A percentile compares a stretch with the other conserved stretches of the same genome.
These are phyloP conservation scores for Lerista edwardsae DNA, from an alignment of 2,797 vertebrate species.

Conservation along the genomic window DNA sequence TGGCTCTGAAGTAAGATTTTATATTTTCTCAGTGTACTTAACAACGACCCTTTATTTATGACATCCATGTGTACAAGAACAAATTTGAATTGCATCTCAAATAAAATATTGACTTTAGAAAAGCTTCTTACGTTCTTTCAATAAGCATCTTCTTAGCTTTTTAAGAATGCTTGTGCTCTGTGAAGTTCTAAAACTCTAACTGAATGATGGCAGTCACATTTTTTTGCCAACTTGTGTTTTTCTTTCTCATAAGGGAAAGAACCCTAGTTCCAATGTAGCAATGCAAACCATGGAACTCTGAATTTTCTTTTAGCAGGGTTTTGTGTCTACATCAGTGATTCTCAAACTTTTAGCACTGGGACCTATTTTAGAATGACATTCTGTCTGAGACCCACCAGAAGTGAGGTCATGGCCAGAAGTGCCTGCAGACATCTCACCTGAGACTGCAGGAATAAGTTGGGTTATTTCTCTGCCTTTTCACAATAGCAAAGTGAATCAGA, in stretches of 20 bases:
- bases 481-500: too few relatives aligned
- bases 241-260: fast-evolving
- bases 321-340: too few relatives aligned
- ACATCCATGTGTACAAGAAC: neutral
- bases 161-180: neutral
- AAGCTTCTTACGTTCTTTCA: neutral
- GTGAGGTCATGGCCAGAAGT: too few relatives aligned
- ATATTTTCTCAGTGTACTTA: neutral
- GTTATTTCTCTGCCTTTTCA: too few relatives aligned
- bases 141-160: neutral
- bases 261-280: fast-evolving
- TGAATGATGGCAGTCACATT: neutral
- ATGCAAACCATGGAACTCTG: neutral
- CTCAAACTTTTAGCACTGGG: too few relatives aligned
- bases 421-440: too few relatives aligned
- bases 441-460: too few relatives aligned
- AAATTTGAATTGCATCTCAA: neutral
- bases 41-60: neutral
- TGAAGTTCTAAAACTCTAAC: neutral
- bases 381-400: too few relatives aligned
- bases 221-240: fast-evolving
- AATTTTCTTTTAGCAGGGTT: neutral
- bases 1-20: slow-evolving; percentile 78
- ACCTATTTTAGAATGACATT: too few relatives aligned
- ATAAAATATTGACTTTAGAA: neutral